Conservation (phyloP, 1,140 invertebrate genomes). For the Caenorhabditis briggsae region DNA sequence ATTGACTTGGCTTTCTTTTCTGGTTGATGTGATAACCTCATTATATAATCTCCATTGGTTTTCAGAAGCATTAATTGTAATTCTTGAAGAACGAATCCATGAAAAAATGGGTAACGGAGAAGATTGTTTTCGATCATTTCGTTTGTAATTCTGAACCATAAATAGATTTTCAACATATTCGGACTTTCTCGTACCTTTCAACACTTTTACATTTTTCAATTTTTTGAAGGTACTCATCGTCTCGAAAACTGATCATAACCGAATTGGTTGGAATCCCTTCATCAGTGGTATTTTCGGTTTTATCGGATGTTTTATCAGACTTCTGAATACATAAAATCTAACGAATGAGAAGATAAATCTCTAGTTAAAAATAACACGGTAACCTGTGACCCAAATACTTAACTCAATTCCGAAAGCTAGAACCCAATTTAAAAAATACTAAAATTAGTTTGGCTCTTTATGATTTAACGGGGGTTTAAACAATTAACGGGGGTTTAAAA, state of each 20-base stretch:
- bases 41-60: conserved; percentile 14
- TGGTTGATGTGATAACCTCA: conserved; percentile 39
- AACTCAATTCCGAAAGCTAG: too few species aligned
- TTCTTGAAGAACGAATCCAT: conserved; percentile 39
- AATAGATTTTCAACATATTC: not conserved
- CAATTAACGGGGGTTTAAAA: too few species aligned
- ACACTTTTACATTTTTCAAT: conserved; percentile 25
- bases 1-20: not conserved
- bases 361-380: too few species aligned
- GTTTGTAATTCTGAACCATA: conserved; percentile 5
- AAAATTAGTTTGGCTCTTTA: too few species aligned
- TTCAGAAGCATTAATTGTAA: conserved; percentile 29
- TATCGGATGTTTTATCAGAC: not conserved
- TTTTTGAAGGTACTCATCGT: conserved; percentile 1
- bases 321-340: not conserved
- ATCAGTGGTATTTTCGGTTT: conserved; percentile 23
- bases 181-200: not conserved
- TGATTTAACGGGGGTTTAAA: too few species aligned
- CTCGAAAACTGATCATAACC: conserved; percentile 46
- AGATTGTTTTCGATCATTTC: conserved; percentile 26
- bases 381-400: too few species aligned
- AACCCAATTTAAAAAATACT: too few species aligned
- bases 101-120: conserved; percentile 1
- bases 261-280: not conserved
- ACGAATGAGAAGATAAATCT: too few species aligned